Evolutionary conservation across 2,113 vertebrate genomes (phyloP).

Genomic region (Poeciliopsis prolifica): DNA sequence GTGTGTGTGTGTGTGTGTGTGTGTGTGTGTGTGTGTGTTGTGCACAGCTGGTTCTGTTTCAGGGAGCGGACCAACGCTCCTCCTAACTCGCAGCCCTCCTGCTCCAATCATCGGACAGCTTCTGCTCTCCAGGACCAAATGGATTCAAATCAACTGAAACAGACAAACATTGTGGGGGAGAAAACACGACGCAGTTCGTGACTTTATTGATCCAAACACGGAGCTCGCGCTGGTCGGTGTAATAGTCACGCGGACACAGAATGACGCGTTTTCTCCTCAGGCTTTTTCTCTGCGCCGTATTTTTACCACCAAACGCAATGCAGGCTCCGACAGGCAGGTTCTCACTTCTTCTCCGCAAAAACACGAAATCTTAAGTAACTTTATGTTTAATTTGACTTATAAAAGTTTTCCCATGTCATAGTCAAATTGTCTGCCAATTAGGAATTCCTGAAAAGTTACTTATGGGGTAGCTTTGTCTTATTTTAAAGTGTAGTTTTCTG

Average conservation of each 20-base stretch:
- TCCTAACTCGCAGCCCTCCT: constrained; percentile 46
- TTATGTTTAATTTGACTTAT: too few relatives aligned
- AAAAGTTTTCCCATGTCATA: too few relatives aligned
- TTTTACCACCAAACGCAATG: constrained; percentile 31
- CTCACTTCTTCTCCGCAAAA: not conserved
- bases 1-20: too few relatives aligned
- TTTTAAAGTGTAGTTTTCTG: not conserved
- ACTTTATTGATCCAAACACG: not conserved
- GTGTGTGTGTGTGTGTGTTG: too few relatives aligned
- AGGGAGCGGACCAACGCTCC: constrained; percentile 35
- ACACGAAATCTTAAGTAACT: too few relatives aligned
- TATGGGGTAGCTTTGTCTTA: too few relatives aligned
- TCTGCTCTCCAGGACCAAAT: not conserved
- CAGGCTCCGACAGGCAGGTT: constrained; percentile 66
- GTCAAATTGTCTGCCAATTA: too few relatives aligned
- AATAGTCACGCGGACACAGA: constrained; percentile 12
- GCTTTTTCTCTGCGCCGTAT: constrained; percentile 44
- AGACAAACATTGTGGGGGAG: not conserved
- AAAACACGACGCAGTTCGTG: not conserved
- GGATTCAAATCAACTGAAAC: not conserved
- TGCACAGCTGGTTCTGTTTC: too few relatives aligned
- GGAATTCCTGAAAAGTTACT: too few relatives aligned
- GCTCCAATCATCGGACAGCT: constrained; percentile 14
- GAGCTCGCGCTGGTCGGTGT: constrained; percentile 4
- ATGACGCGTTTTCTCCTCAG: constrained; percentile 49